These are phyloP conservation scores for Acronicta aceris DNA, from an alignment of 2,888 invertebrate genomes.

Conservation along the genomic window DNA sequence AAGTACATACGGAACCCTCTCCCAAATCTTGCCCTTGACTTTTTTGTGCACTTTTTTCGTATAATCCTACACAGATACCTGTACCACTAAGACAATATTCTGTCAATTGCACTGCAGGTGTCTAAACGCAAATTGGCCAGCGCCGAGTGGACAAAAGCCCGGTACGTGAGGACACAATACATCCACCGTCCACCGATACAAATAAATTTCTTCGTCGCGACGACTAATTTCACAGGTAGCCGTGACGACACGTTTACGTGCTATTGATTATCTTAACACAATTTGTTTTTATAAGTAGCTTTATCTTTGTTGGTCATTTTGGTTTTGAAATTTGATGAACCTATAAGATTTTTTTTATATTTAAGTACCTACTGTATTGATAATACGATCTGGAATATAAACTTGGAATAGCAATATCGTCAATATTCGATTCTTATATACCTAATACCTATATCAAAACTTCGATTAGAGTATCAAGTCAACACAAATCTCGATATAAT, in stretches of 20 bases:
- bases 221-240: slow-evolving; percentile 79
- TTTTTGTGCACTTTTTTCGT: slow-evolving; percentile 19
- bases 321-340: not conserved
- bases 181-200: slow-evolving; percentile 56
- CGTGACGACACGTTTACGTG: slow-evolving; percentile 77
- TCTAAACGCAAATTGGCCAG: slow-evolving; percentile 69
- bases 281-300: slow-evolving; percentile 32
- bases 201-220: slow-evolving; percentile 67
- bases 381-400: too few relatives aligned
- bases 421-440: too few relatives aligned
- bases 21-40: slow-evolving; percentile 9
- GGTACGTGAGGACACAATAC: slow-evolving; percentile 81
- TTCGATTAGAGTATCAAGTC: too few relatives aligned
- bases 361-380: too few relatives aligned
- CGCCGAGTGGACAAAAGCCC: slow-evolving; percentile 64
- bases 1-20: slow-evolving; percentile 31
- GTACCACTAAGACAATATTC: slow-evolving; percentile 81
- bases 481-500: not conserved
- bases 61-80: slow-evolving; percentile 72
- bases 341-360: not conserved
- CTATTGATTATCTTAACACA: slow-evolving; percentile 51
- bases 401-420: too few relatives aligned
- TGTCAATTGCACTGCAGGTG: slow-evolving; percentile 81
- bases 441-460: too few relatives aligned
- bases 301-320: slow-evolving; percentile 22